These are phyloP conservation scores for Scylla paramamosain DNA, from an alignment of 1,140 invertebrate species.

Conservation along the genomic window DNA sequence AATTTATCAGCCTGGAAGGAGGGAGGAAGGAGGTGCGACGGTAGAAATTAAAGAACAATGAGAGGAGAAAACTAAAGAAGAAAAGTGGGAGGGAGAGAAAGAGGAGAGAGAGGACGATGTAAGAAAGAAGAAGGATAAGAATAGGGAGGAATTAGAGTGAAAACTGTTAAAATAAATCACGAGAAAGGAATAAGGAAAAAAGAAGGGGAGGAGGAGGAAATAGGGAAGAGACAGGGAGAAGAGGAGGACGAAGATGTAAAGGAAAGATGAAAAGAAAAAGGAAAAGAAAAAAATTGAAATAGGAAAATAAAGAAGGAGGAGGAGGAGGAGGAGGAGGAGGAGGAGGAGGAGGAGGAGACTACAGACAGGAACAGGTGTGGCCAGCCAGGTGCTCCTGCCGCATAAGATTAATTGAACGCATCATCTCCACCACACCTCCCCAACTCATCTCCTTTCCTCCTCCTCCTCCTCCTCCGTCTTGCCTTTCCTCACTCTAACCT, in stretches of 20 bases:
- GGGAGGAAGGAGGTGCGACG: no score
- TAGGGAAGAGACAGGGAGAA: background rate
- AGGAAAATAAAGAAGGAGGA: background rate
- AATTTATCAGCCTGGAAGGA: no score
- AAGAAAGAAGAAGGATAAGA: background rate
- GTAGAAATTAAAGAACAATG: no score
- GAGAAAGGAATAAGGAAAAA: background rate
- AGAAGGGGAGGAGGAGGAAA: no score
- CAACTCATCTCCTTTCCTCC: background rate
- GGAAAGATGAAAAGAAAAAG: background rate
- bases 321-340: constrained; percentile 16
- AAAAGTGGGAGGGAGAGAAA: background rate
- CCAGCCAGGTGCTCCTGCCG: no score
- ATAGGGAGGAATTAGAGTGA: no score
- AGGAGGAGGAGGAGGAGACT: background rate
- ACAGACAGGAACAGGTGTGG: no score
- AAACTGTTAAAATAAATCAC: no score
- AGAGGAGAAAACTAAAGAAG: no score
- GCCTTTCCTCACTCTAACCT: no score
- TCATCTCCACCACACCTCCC: background rate
- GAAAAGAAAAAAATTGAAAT: background rate
- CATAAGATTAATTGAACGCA: no score
- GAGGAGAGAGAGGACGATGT: background rate
- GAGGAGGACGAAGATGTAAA: background rate
- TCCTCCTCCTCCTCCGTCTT: background rate